phyloP scores from a whole-genome alignment of 2,888 invertebrate species.

The Cartodere bifasciata region DNA sequence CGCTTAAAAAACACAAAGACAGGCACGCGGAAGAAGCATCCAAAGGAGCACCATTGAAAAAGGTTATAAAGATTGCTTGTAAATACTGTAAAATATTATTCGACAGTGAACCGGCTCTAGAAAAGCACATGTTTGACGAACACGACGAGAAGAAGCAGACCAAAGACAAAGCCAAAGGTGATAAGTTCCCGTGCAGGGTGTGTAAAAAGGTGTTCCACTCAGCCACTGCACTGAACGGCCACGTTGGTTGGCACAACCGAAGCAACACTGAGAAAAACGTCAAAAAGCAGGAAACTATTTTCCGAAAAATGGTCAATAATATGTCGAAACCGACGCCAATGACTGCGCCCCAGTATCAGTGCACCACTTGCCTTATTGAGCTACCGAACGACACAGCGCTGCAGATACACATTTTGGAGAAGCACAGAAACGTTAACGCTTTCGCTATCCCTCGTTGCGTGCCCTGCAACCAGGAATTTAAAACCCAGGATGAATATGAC shows the following conservation, averaged over 20 bases:
- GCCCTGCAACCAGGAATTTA: conserved; percentile 48
- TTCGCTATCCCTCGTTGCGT: conserved; percentile 36
- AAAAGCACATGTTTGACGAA: conserved; percentile 28
- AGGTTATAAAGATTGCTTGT: conserved; percentile 19
- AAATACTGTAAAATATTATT: conserved; percentile 30
- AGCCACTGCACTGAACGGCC: conserved; percentile 47
- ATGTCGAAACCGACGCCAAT: conserved; percentile 17
- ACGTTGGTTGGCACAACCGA: conserved; percentile 47
- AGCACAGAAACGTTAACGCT: conserved; percentile 29
- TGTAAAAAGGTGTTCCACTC: conserved; percentile 47
- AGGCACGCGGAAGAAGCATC: conserved; percentile 18
- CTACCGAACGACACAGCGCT: conserved; percentile 30
- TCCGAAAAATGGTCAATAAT: conserved; percentile 8
- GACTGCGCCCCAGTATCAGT: conserved; percentile 25
- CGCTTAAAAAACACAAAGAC: conserved; percentile 32
- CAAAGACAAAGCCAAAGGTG: not conserved
- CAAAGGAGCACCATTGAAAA: conserved; percentile 4
- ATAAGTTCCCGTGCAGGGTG: conserved; percentile 43
- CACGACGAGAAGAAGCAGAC: conserved; percentile 20
- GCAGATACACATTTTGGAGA: conserved; percentile 31
- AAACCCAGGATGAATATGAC: conserved; percentile 45
- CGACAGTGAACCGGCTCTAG: conserved; percentile 18
- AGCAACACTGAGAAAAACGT: conserved; percentile 36
- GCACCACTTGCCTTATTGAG: conserved; percentile 23
- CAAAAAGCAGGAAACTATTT: conserved; percentile 13